Evolutionary conservation across 2,113 vertebrate species (phyloP), one percentile per base, ranked within the genome.

Genomic region (Prinia subflava): DNA sequence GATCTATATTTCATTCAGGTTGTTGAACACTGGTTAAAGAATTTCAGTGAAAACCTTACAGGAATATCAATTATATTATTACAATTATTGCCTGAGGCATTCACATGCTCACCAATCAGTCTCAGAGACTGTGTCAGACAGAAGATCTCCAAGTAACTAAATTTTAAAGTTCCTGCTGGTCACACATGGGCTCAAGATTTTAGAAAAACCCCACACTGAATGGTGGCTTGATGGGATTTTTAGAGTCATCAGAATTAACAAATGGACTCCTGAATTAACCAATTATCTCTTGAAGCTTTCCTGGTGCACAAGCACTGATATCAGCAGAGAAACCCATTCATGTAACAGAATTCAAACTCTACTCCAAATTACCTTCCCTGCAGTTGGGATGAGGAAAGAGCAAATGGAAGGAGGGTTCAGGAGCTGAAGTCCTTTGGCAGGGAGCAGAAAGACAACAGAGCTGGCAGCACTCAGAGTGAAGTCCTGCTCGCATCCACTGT

Each of bases 301-400:
- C 88, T 62, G 59, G 42, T 30, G 77, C 55, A 39, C 82, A 35
- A 64, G 47, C 65, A 46, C 24, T 1, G 41, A 11, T 5, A 8
- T 0, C 3, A 68, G 59, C 27, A 59, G 55, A 67, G 52, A 70
- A 83, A 35, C 9, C 0, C 4, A n/a, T 23, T 41, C 11, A 10
- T 7, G 24, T 3, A 23, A n/a, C 1, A 44, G n/a, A 33, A n/a
- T 42, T 55, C 18, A 19, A 89, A 57, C 25, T 23, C 42, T 13
- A 6, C 33, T 68, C 60, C 65, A 52, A 80, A 67, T 57, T 5
- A 37, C 33, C 78, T 30, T 65, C 64, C 70, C 35, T 30, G n/a
- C 17, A 81, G 31, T 0, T 30, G 35, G 11, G 19, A 21, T 20
- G 49, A 57, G 42, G 57, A 44, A 25, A 49, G 44, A 80, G 21